Base-by-base conservation (phyloP, 2,113 vertebrate genomes). In the Serilophus lunatus region DNA sequence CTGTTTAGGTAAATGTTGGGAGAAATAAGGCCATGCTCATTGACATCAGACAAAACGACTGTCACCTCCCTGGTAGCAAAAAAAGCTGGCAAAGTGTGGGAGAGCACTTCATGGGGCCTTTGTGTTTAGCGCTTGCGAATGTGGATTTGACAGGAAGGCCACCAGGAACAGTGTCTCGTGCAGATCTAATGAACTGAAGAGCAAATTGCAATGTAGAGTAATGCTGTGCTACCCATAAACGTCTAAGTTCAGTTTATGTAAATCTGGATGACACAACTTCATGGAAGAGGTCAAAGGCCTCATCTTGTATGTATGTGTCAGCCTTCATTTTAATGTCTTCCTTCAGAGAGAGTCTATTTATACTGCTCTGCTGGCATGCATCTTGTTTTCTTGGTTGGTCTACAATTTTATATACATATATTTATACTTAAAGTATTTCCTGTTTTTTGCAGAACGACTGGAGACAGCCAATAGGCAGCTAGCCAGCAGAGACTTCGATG, bases 401-500 rank as follows among this genome's bases (percentile, higher is more conserved):
- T 94, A 68, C 88, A 77, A 56, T 89, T 95, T 95, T 92, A 72
- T 63, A 66, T 95, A 90, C 49, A 11, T 95, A 86, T 87, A 82
- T 90, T 94, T 97, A 92, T 95, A 61, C 90, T 95, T 93, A 68
- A 93, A 93, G 74, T 72, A 69, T 97, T 97, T 97, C 96, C 94
- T 96, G 85, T 97, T 95, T 97, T 97, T 91, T 93, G n/a, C 91
- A 99, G 98, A 99, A 82, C 98, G 98, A 26, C 97, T 99, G 72
- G 98, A 99, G 96, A 98, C 98, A 1, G 98, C 98, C 96, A 98
- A 98, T 81, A 98, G 98, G 95, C 98, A 99, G 80, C 97, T 99
- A 29, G 98, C 98, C 86, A 98, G 97, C 97, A 96, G 98, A 57
- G 98, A 98, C 49, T 97, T 98, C 0, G 98, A 98, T 19, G 97